Conservation (phyloP, 2,797 vertebrate species). For the Lacerta bilineata region DNA sequence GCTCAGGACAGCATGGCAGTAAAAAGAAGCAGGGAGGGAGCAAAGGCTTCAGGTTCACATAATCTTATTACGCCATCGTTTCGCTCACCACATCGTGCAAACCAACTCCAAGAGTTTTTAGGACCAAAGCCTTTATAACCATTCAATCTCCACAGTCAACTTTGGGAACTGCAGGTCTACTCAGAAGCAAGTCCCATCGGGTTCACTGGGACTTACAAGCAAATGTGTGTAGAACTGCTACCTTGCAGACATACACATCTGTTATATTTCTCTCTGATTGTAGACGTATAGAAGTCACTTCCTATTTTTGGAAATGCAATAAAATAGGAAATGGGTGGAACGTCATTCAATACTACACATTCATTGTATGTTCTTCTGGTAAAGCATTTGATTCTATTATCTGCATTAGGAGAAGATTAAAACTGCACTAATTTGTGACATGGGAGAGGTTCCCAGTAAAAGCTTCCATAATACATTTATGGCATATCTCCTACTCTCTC, state of each 20-base stretch:
- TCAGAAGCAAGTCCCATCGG: too few relatives aligned
- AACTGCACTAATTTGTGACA: slow-evolving; percentile 33
- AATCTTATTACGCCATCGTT: too few relatives aligned
- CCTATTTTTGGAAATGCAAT: slow-evolving; percentile 48
- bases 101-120: not conserved
- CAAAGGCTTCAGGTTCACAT: too few relatives aligned
- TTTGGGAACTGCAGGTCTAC: not conserved
- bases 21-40: too few relatives aligned
- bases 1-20: too few relatives aligned
- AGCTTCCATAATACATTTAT: slow-evolving; percentile 52
- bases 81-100: too few relatives aligned
- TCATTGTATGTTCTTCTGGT: slow-evolving; percentile 11
- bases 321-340: slow-evolving; percentile 9
- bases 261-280: slow-evolving; percentile 31
- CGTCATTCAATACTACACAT: not conserved
- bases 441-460: slow-evolving; percentile 24
- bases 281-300: slow-evolving; percentile 25
- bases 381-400: slow-evolving; percentile 43
- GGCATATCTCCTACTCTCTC: slow-evolving; percentile 42
- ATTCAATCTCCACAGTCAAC: too few relatives aligned
- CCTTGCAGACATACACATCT: slow-evolving; percentile 13
- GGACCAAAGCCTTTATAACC: not conserved
- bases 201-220: too few relatives aligned
- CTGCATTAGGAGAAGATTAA: slow-evolving; percentile 44
- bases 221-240: too few relatives aligned